Evolutionary conservation across 2,113 vertebrate species (phyloP).

Genomic region (Amphiprion ocellaris): DNA sequence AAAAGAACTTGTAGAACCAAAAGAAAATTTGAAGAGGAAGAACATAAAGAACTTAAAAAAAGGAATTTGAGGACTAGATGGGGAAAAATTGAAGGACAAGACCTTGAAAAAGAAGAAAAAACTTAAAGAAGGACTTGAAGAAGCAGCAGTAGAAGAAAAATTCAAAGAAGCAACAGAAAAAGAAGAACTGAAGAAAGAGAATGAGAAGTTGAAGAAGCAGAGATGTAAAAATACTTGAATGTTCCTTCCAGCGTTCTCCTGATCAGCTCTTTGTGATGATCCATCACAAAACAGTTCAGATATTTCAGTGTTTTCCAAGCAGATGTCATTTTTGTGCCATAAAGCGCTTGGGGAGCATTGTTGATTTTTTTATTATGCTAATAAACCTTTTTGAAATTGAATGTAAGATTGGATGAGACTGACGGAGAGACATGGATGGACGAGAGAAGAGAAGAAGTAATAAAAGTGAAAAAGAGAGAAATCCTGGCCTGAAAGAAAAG

Average conservation of each 20-base stretch:
- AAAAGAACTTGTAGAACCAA: no score
- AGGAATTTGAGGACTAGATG: no score
- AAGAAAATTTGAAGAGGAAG: no score
- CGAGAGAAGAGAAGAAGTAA: slow-evolving; percentile 45
- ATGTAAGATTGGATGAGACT: slow-evolving; percentile 25
- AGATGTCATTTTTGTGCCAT: neutral
- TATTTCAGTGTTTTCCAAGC: neutral
- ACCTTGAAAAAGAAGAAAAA: no score
- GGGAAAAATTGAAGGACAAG: no score
- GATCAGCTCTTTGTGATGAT: neutral
- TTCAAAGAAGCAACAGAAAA: no score
- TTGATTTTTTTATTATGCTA: slow-evolving; percentile 25
- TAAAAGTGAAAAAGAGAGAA: slow-evolving; percentile 59
- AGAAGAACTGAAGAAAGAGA: no score
- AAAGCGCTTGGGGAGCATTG: neutral
- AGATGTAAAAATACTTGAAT: neutral
- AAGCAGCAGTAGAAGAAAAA: no score
- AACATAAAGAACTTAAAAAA: no score
- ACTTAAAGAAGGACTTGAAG: no score
- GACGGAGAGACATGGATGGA: neutral
- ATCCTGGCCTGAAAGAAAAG: slow-evolving; percentile 68
- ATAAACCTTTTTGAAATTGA: slow-evolving; percentile 14
- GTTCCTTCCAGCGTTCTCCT: neutral
- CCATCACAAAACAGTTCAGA: neutral
- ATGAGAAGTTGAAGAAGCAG: no score